Evolutionary conservation across 1,140 invertebrate species (phyloP), one percentile per base, ranked within the genome.

Genomic region (Charaxes varanes): DNA sequence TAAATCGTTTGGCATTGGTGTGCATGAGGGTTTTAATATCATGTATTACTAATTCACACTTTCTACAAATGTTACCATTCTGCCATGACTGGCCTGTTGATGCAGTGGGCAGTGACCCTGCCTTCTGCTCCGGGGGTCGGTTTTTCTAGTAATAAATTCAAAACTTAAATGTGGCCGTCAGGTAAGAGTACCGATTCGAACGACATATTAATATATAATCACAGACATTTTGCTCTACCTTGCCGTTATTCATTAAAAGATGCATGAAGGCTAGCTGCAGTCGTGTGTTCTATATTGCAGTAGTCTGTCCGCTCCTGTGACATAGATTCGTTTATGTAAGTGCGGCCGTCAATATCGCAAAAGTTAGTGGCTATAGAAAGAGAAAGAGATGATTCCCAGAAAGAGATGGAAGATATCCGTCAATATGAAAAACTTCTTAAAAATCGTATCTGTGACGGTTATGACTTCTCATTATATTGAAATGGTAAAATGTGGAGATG

Each of bases 311-410:
- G 41, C 47, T 47, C 49, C 53, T 57, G 50, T 69, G 54, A 61
- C 53, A 62, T 58, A 62, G 41, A 66, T 69, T 56, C 65, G 60
- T 70, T 70, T 70, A 70, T 66, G 66, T 66, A 71, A 65, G 67
- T 61, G 52, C 56, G 53, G 59, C 51, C 54, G 52, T 65, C 55
- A 55, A 68, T 67, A 65, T 58, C 53, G 50, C 53, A 57, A 61
- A 60, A 56, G 52, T 62, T 46, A 55, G 24, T 53, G 42, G 51
- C 40, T 53, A 46, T 45, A 62, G 60, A 67, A 58, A 64, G 58
- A 62, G 61, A 64, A 45, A 49, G 52, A 34, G 38, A 49, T 17
- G 22, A 28, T 31, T 38, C 26, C 42, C 40, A 46, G 61, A 67
- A 41, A 45, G 63, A 53, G 64, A 67, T 21, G 34, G 50, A 57